Percentiles rank a stretch among this genome's conserved stretches.
Conservation (phyloP, 2,888 invertebrate species). For the Hipparchia sbordonii region DNA sequence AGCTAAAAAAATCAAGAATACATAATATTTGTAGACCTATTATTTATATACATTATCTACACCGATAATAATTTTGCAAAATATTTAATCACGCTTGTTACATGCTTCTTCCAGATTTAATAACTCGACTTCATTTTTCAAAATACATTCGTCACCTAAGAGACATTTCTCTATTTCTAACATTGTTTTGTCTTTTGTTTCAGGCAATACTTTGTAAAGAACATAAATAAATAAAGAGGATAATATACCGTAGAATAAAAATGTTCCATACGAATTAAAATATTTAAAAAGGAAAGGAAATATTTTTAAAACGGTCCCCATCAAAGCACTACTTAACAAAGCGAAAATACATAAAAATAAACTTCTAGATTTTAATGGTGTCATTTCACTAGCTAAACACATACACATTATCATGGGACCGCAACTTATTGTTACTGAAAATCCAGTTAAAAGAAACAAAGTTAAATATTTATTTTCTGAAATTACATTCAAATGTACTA, state of each 20-base stretch:
- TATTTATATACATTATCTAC: no score
- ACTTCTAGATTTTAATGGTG: conserved; percentile 20
- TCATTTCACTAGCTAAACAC: conserved; percentile 42
- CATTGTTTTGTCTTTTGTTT: conserved; percentile 45
- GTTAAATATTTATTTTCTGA: conserved; percentile 47
- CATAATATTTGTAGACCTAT: no score
- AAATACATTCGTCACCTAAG: neutral
- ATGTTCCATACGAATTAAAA: conserved; percentile 45
- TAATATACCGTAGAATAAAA: conserved; percentile 37
- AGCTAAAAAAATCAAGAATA: no score
- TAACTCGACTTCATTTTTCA: neutral
- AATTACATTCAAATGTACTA: conserved; percentile 36
- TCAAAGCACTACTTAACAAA: neutral
- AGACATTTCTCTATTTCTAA: conserved; percentile 42
- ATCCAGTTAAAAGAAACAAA: conserved; percentile 51
- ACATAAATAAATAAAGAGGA: conserved; percentile 28
- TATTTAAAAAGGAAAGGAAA: conserved; percentile 45
- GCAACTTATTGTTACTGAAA: conserved; percentile 52
- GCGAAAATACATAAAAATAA: conserved; percentile 10
- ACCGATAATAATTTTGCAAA: no score
- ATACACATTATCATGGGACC: conserved; percentile 52
- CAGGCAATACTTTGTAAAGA: conserved; percentile 39
- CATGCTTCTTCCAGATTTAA: neutral
- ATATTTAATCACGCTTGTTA: neutral
- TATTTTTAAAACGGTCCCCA: conserved; percentile 45